Evolutionary conservation across 2,888 invertebrate genomes (phyloP), one percentile per base, ranked within the genome.

Genomic region (Eristalis arbustorum): DNA sequence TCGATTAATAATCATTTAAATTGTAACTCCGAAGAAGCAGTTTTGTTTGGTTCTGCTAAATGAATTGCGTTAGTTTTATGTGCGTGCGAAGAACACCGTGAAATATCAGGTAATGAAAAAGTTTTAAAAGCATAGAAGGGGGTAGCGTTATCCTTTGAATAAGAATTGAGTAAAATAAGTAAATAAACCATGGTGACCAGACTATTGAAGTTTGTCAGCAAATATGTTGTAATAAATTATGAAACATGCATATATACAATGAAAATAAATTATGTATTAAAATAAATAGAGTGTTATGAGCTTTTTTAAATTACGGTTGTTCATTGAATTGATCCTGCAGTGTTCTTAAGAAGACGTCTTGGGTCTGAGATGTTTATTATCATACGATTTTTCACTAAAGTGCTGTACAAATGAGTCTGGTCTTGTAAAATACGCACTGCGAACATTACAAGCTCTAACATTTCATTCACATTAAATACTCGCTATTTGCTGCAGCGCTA

Each of bases 141-240:
- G n/a, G 28, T 23, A 73, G 18, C 61, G 49, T 64, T 66, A 75
- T 69, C 37, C 73, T 14, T 75, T 76, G 11, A 74, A 14, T 74
- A 57, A 66, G 11, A 64, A 76, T 59, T 59, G 23, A 25, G 25
- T 59, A 18, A 49, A 18, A 49, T 42, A 14, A 42, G 40, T n/a
- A 62, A 74, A 49, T 37, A 63, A n/a, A 34, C 59, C 69, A 63
- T 59, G 74, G 72, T 75, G 78, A 79, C 83, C 71, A 83, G 75
- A 87, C 82, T 83, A 83, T 71, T 83, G 75, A 82, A 23, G 42
- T 56, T 59, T 85, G 82, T 78, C 87, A 71, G 72, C 79, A 75
- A 77, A 77, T 80, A 78, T 71, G 77, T 69, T 85, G 87, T 75
- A 87, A 79, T 79, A 83, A 87, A 83, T 83, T 87, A 87, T 82